A percentile compares a stretch with the other conserved stretches of the same genome.
These are phyloP conservation scores for Macrotis lagotis DNA, from an alignment of 2,113 vertebrate genomes.

Conservation along the genomic window DNA sequence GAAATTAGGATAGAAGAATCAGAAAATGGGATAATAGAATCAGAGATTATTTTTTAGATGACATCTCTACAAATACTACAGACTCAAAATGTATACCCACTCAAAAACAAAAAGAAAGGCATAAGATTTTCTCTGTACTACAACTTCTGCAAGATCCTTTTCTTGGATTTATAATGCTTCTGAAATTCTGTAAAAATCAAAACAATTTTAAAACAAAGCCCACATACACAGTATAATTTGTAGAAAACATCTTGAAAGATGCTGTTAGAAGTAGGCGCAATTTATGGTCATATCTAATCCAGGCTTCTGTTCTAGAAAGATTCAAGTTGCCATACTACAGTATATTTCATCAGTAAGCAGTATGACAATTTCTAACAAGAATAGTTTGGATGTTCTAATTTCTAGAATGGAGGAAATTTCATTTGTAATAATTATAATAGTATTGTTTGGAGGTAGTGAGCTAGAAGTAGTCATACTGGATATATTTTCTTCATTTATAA, in stretches of 20 bases:
- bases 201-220: not conserved
- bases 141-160: not conserved
- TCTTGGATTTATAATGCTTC: not conserved
- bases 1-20: not conserved
- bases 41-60: not conserved
- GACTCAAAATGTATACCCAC: not conserved
- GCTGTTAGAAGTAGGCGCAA: not conserved
- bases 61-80: not conserved
- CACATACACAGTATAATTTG: not conserved
- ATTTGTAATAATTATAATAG: not conserved
- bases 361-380: slow-evolving; percentile 31
- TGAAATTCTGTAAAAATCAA: not conserved
- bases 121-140: not conserved
- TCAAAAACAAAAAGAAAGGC: not conserved
- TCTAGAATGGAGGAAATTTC: slow-evolving; percentile 9
- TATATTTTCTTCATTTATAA: not conserved
- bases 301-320: slow-evolving; percentile 20
- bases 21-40: not conserved
- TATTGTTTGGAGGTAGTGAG: not conserved
- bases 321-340: not conserved
- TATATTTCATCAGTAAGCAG: not conserved
- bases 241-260: not conserved
- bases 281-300: not conserved
- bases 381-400: not conserved
- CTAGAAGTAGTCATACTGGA: not conserved